Evolutionary conservation across 2,888 invertebrate species (phyloP), one percentile per base, ranked within the genome.

Genomic region (Fabriciana adippe): DNA sequence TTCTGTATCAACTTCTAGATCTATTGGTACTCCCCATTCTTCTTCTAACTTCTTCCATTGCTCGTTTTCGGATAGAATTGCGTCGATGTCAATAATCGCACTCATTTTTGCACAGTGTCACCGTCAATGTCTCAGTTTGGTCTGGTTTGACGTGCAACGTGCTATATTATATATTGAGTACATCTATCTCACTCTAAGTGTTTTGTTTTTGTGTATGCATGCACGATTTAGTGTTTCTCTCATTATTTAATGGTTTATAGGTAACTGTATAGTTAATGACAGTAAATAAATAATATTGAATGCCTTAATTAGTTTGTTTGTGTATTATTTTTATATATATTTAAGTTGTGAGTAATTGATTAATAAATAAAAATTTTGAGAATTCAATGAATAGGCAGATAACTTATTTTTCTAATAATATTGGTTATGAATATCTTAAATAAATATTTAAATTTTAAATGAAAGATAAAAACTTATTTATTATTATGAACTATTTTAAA

Each of bases 41-140:
- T 88, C 83, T 68, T 89, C 89, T 2, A 92, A 78, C 50, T 85
- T 82, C 72, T 74, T 82, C 91, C 91, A 91, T 66, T 91, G 81
- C 47, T 91, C 90, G 77, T 84, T 90, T 62, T 81, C 83, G 5
- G 84, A 87, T 35, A 91, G 76, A 47, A 91, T 87, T 0, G 78
- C 78, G 41, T 90, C 90, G 0, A 81, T 74, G 68, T 91, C 90
- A 1, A 89, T 68, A 35, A 90, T 76, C 4, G 76, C 56, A 70
- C 74, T 76, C 79, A 82, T 81, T n/a, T 11, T 73, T 69, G 64
- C 8, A 6, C 50, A 51, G 50, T 68, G 55, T 26, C 18, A 48
- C 45, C 55, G 16, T 16, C 45, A 55, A 56, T 31, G 31, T 54
- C 31, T 45, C 26, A 26, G 54, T 21, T 54, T 56, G 54, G 41